Evolutionary conservation across 2,888 invertebrate genomes (phyloP).

Genomic region (Globia sparganii): DNA sequence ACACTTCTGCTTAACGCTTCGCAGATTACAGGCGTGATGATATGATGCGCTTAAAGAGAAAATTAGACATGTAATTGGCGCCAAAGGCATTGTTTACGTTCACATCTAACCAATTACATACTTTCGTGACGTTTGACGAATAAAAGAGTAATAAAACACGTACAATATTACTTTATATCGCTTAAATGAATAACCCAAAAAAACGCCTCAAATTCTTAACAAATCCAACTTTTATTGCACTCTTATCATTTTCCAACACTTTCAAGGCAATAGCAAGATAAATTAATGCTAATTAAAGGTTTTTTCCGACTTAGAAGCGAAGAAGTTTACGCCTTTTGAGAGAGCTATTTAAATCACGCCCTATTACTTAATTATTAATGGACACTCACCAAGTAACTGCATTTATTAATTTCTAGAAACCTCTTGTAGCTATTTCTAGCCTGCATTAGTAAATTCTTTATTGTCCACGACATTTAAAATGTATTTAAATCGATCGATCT

Average conservation of each 20-base stretch:
- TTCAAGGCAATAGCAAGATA: constrained; percentile 31
- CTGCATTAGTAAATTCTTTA: constrained; percentile 80
- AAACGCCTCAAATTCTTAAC: neutral
- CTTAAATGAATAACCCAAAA: constrained; percentile 21
- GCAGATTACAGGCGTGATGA: neutral
- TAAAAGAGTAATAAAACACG: neutral
- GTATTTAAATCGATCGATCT: constrained; percentile 51
- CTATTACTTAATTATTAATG: constrained; percentile 48
- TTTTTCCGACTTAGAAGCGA: constrained; percentile 6
- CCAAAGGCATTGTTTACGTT: neutral
- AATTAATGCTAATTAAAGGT: constrained; percentile 39
- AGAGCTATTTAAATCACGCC: neutral
- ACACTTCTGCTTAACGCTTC: neutral
- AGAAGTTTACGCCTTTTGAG: constrained; percentile 1
- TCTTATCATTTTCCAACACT: constrained; percentile 21
- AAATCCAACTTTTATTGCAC: constrained; percentile 16
- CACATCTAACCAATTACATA: neutral
- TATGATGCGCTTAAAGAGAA: neutral
- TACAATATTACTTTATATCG: neutral
- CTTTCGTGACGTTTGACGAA: neutral
- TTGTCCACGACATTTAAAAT: constrained; percentile 78
- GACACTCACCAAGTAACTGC: constrained; percentile 78
- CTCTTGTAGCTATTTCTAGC: constrained; percentile 78
- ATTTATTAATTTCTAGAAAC: constrained; percentile 76
- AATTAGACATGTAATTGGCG: neutral